These are phyloP conservation scores for Phenganax stokvisi DNA, from an alignment of 92 coral and sea anemone species.

Conservation along the genomic window DNA sequence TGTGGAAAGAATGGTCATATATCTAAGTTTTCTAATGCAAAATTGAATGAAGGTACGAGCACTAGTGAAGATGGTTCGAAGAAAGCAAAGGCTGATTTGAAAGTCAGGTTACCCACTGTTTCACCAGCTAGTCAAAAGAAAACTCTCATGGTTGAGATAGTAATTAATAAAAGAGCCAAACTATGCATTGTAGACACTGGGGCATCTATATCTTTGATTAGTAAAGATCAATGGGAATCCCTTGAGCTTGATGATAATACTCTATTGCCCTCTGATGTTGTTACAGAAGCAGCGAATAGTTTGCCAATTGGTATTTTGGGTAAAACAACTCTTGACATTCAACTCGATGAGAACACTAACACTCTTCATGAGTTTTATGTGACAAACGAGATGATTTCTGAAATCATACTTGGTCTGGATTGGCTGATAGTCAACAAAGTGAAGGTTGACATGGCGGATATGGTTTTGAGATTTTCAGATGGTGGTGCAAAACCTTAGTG, in stretches of 20 bases:
- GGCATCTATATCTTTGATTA: not conserved
- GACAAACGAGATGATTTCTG: not conserved
- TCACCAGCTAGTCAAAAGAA: not conserved
- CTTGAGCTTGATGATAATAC: not conserved
- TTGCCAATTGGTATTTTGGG: slow-evolving; percentile 1
- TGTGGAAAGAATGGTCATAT: too few relatives aligned
- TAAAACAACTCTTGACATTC: not conserved
- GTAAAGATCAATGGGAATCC: not conserved
- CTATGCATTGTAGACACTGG: not conserved
- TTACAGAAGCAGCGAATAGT: not conserved
- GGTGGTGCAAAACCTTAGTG: not conserved
- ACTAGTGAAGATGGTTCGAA: not conserved
- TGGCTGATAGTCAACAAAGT: not conserved
- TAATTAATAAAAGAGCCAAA: not conserved
- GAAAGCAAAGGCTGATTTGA: not conserved
- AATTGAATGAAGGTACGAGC: not conserved
- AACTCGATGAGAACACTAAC: not conserved
- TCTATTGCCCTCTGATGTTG: not conserved
- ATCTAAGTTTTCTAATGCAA: not conserved
- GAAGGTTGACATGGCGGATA: not conserved
- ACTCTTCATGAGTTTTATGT: not conserved
- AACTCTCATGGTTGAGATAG: not conserved
- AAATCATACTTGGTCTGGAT: not conserved
- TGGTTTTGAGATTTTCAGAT: not conserved
- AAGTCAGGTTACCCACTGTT: not conserved